phyloP scores from a whole-genome alignment of 2,797 vertebrate species.

The Acanthurus lineatus region DNA sequence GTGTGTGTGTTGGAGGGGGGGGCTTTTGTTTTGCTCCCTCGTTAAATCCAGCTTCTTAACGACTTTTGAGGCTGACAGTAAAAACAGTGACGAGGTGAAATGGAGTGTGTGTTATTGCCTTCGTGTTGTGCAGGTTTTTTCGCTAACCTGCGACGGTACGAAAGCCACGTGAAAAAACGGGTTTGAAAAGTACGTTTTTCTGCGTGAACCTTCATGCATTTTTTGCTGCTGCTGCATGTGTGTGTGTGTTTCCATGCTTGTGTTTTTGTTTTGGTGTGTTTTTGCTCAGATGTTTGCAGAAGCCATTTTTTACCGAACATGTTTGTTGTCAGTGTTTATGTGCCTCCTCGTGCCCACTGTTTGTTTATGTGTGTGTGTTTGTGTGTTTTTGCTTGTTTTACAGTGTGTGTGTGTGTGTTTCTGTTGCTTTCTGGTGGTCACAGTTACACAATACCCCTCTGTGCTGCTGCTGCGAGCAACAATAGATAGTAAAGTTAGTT shows the following conservation, averaged over 20 bases:
- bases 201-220: no score
- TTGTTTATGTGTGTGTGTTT: slow-evolving; percentile 10
- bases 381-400: slow-evolving; percentile 35
- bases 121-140: no score
- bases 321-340: no score
- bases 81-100: slow-evolving; percentile 61
- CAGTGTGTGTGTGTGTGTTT: slow-evolving; percentile 36
- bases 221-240: no score
- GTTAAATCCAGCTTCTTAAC: slow-evolving; percentile 68
- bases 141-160: no score
- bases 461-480: slow-evolving; percentile 56
- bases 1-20: neutral
- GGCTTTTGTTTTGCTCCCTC: slow-evolving; percentile 41
- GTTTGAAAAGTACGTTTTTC: no score
- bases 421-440: slow-evolving; percentile 67
- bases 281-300: neutral
- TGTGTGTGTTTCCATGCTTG: no score
- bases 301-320: no score
- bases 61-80: slow-evolving; percentile 60
- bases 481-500: slow-evolving; percentile 75
- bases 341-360: slow-evolving; percentile 7
- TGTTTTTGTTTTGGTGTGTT: neutral
- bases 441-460: slow-evolving; percentile 70
- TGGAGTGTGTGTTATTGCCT: slow-evolving; percentile 52
- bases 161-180: no score